A percentile compares a stretch with the other conserved stretches of the same genome.
Evolutionary conservation across 2,888 invertebrate species (phyloP).

Genomic region (Sarcophaga caerulescens): DNA sequence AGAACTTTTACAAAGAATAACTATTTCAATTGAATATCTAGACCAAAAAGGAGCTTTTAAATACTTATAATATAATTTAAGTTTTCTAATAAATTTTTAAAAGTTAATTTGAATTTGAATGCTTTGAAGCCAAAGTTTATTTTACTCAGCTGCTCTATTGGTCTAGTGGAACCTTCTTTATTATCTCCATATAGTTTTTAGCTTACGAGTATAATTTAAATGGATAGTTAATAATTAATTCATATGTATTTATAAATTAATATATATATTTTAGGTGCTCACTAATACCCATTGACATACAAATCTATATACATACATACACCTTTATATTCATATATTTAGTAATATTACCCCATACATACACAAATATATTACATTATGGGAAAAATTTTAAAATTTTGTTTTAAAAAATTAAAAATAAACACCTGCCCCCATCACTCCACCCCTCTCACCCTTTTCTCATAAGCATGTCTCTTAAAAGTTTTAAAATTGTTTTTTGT

Average conservation of each 20-base stretch:
- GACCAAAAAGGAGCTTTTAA: not conserved
- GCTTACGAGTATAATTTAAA: not conserved
- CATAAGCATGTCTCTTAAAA: not conserved
- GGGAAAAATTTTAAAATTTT: slow-evolving; percentile 15
- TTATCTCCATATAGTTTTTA: not conserved
- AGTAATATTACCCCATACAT: not conserved
- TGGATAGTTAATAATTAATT: slow-evolving; percentile 60
- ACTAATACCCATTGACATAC: slow-evolving; percentile 51
- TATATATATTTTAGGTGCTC: slow-evolving; percentile 71
- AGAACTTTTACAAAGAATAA: too few species aligned
- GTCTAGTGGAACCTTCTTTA: not conserved
- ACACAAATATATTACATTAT: not conserved
- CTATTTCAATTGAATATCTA: too few species aligned
- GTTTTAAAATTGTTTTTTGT: too few species aligned
- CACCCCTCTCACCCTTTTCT: not conserved
- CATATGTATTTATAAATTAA: slow-evolving; percentile 54
- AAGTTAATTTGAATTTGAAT: not conserved
- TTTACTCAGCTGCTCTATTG: slow-evolving; percentile 33
- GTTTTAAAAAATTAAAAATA: slow-evolving; percentile 64
- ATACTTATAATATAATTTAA: not conserved
- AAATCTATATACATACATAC: slow-evolving; percentile 42
- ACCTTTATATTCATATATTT: slow-evolving; percentile 12
- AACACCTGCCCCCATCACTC: not conserved
- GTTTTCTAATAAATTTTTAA: not conserved
- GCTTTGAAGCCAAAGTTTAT: slow-evolving; percentile 53